Conservation (phyloP, 2,113 vertebrate species). For the Laticauda colubrina region DNA sequence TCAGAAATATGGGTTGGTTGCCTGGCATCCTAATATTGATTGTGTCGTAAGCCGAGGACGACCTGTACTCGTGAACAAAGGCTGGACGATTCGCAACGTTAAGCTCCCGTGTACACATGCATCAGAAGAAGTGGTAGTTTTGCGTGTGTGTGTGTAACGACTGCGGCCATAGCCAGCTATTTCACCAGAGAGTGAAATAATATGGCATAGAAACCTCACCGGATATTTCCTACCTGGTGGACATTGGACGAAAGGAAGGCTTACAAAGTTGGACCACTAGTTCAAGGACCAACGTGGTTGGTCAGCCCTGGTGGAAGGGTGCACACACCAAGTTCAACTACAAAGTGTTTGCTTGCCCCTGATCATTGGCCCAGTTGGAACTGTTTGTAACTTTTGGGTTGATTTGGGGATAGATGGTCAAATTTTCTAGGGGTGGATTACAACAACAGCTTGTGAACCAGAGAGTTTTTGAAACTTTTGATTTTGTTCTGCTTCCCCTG, state of each 20-base stretch:
- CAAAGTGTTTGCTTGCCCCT: background rate
- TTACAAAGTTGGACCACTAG: background rate
- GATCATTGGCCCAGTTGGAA: no score
- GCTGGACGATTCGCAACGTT: background rate
- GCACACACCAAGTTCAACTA: background rate
- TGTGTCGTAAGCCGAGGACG: background rate
- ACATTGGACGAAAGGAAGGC: background rate
- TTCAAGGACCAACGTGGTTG: background rate
- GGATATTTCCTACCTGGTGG: background rate
- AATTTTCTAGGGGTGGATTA: no score
- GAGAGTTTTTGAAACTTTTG: no score
- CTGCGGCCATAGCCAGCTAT: no score
- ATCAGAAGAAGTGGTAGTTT: background rate
- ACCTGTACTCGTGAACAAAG: background rate
- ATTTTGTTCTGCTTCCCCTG: no score
- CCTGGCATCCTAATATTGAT: no score
- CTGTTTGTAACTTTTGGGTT: no score
- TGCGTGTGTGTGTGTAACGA: no score
- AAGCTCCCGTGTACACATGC: background rate
- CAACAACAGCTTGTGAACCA: no score
- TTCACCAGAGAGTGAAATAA: background rate
- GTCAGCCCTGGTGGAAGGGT: background rate
- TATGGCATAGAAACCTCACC: background rate
- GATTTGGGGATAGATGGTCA: no score
- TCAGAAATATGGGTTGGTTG: no score